These are phyloP conservation scores for Xestobium rufovillosum DNA, from an alignment of 2,888 invertebrate genomes.

Conservation along the genomic window DNA sequence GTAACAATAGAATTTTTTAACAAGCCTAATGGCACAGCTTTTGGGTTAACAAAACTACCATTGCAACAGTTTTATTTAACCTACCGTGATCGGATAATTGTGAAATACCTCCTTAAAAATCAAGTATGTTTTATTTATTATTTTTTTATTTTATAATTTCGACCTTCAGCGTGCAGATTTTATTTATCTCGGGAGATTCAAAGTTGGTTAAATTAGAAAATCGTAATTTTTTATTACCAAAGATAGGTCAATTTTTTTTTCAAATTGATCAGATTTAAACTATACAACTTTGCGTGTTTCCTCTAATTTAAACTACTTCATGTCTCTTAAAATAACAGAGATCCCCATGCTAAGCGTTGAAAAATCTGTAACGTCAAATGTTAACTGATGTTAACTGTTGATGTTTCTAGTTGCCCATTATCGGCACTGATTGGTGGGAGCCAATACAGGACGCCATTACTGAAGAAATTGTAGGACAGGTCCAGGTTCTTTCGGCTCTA, in stretches of 20 bases:
- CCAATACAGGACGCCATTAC: conserved; percentile 44
- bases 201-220: no score
- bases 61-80: conserved; percentile 55
- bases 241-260: no score
- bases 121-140: conserved; percentile 39
- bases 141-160: conserved; percentile 10
- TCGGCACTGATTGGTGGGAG: conserved; percentile 54
- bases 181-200: no score
- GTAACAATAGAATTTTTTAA: conserved; percentile 50
- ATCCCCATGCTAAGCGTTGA: no score
- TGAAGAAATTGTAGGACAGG: conserved; percentile 46
- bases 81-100: conserved; percentile 50
- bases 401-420: conserved; percentile 54
- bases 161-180: no score
- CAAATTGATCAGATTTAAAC: no score
- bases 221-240: no score
- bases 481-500: conserved; percentile 51
- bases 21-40: conserved; percentile 36
- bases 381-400: not conserved
- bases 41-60: conserved; percentile 49
- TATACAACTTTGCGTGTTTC: no score
- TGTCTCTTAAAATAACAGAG: no score
- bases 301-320: no score
- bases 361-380: no score
- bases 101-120: conserved; percentile 47